Evolutionary conservation across 2,113 vertebrate genomes (phyloP).

Genomic region (Sturnus vulgaris): DNA sequence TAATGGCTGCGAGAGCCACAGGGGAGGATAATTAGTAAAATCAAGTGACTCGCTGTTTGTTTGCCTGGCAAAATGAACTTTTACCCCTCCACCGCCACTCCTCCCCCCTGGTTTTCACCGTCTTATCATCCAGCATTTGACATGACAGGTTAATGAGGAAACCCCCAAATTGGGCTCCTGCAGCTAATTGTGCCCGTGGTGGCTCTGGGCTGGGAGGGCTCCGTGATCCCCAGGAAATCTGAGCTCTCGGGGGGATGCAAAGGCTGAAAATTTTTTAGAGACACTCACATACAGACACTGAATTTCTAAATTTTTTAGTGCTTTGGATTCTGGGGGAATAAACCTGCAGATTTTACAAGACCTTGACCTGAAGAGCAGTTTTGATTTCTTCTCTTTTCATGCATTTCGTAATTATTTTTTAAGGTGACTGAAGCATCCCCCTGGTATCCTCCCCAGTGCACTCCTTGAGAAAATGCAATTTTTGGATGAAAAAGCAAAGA

Average conservation of each 20-base stretch:
- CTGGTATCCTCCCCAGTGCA: fast-evolving
- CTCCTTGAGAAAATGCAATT: neutral
- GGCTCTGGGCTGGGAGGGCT: slow-evolving; percentile 65
- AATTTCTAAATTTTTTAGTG: neutral
- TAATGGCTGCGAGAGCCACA: slow-evolving; percentile 16
- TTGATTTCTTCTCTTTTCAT: neutral
- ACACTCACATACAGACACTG: neutral
- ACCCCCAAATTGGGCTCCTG: slow-evolving; percentile 64
- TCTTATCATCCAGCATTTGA: slow-evolving; percentile 42
- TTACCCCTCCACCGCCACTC: slow-evolving; percentile 33
- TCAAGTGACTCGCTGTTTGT: slow-evolving; percentile 57
- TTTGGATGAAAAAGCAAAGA: neutral
- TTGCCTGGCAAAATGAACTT: slow-evolving; percentile 64
- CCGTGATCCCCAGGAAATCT: slow-evolving; percentile 67
- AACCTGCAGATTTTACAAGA: neutral
- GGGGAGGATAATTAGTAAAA: slow-evolving; percentile 69
- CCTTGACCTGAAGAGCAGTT: neutral
- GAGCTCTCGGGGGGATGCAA: slow-evolving; percentile 52
- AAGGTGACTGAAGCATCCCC: neutral
- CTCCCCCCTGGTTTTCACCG: neutral
- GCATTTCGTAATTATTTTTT: neutral
- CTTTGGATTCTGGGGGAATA: neutral
- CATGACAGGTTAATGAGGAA: slow-evolving; percentile 73
- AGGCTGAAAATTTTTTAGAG: neutral
- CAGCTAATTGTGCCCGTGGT: slow-evolving; percentile 71